Percentiles rank a stretch among this genome's conserved stretches.
These are phyloP conservation scores for Labeo catla DNA, from an alignment of 2,113 vertebrate species.

Conservation along the genomic window DNA sequence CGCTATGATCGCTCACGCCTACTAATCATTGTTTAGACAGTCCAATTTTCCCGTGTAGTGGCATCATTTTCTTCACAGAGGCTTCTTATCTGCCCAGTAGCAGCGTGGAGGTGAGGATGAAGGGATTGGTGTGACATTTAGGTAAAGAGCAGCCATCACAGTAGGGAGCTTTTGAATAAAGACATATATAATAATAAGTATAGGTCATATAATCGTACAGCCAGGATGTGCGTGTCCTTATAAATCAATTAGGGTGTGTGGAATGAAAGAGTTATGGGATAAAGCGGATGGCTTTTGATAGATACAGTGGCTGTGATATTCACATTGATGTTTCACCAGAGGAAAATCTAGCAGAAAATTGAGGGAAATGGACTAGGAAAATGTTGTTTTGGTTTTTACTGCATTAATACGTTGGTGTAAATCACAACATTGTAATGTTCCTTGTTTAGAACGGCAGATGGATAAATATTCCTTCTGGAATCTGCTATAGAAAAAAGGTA, in stretches of 20 bases:
- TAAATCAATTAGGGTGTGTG: constrained; percentile 5
- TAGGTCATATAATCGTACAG: constrained; percentile 18
- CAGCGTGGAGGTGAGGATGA: neutral
- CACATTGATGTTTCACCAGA: neutral
- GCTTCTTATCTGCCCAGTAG: constrained; percentile 4
- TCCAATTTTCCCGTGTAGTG: neutral
- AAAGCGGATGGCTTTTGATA: neutral
- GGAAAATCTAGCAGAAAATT: neutral
- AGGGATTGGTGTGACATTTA: constrained; percentile 48
- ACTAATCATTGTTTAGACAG: constrained; percentile 22
- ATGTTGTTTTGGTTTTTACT: neutral
- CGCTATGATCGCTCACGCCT: neutral
- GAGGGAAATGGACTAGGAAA: neutral
- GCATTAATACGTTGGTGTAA: no score
- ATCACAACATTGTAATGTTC: no score
- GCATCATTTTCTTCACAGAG: neutral
- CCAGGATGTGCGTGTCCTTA: neutral
- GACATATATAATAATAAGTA: constrained; percentile 20
- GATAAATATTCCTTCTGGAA: no score
- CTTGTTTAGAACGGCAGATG: no score
- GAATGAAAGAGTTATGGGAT: neutral
- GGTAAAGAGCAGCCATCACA: constrained; percentile 21
- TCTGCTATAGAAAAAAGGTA: no score
- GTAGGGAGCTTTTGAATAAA: constrained; percentile 14
- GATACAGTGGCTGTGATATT: neutral